Percentiles rank a stretch among this genome's conserved stretches.
phyloP scores from a whole-genome alignment of 2,888 invertebrate species.

The Agrotis clavis region DNA sequence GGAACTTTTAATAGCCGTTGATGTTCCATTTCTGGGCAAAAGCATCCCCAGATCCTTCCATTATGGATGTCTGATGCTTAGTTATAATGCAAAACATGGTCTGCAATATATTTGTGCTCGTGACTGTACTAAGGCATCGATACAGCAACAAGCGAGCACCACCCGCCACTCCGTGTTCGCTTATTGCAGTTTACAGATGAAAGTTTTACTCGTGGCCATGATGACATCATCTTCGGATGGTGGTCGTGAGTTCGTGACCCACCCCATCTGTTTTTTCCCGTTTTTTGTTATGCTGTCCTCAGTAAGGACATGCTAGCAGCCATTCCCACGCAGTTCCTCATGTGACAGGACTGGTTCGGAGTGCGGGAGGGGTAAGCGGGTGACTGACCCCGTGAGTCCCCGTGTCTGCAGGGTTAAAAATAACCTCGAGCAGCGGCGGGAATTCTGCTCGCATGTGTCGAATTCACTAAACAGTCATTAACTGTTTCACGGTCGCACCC shows the following conservation, averaged over 20 bases:
- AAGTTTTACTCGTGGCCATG: constrained; percentile 43
- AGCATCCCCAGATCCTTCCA: too few species aligned
- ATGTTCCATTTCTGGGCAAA: too few species aligned
- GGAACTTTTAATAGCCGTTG: not conserved
- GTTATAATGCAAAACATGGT: constrained; percentile 6
- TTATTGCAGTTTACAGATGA: constrained; percentile 26
- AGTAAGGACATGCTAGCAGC: constrained; percentile 78
- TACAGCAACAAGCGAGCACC: constrained; percentile 1
- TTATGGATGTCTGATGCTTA: constrained; percentile 1
- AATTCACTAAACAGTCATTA: constrained; percentile 90
- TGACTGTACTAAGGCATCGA: not conserved
- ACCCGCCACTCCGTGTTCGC: not conserved
- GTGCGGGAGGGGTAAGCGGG: constrained; percentile 87
- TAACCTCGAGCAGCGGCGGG: constrained; percentile 87
- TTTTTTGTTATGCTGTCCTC: constrained; percentile 71
- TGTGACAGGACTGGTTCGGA: constrained; percentile 89
- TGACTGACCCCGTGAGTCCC: constrained; percentile 90
- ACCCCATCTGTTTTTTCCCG: constrained; percentile 66
- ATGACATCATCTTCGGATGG: constrained; percentile 42
- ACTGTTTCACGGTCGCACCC: constrained; percentile 90
- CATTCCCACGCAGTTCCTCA: constrained; percentile 90
- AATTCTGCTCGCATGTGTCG: constrained; percentile 91
- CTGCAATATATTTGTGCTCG: not conserved
- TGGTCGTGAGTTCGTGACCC: constrained; percentile 44
- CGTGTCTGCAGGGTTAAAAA: constrained; percentile 89